Evolutionary conservation across 2,113 vertebrate species (phyloP), one percentile per base, ranked within the genome.

Genomic region (Chunga burmeisteri): DNA sequence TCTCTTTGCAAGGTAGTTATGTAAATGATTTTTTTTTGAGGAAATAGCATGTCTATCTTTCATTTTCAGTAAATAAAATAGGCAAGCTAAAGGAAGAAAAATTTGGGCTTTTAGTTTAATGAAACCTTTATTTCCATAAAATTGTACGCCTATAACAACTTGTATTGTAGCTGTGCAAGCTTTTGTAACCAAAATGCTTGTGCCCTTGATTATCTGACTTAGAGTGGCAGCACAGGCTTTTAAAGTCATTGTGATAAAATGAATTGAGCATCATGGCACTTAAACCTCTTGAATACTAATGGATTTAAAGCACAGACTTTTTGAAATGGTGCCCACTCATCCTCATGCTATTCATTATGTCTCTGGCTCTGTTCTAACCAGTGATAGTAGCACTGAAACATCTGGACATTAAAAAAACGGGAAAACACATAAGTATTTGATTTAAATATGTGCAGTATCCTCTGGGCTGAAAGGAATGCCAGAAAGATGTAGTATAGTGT

Each of bases 301-400:
- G 7, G 79, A 59, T 96, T 93, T 88, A 86, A 88, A 89, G 80
- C 68, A 75, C 18, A 75, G 72, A 47, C 44, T 52, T 84, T n/a
- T 78, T 95, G 77, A 95, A 94, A 74, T n/a, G 44, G 23, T 88
- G 72, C 92, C 88, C 47, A 67, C 72, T 88, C 82, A 66, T 90
- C 67, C 46, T 88, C 34, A 13, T 38, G 61, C 30, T 83, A 47
- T 86, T 90, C 72, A 71, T 81, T 4, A 6, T 86, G 13, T 32
- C 38, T 55, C 72, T 56, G 63, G 7, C 67, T 89, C 55, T 65
- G 19, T 65, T 91, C 67, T 47, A 78, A 86, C 19, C n/a, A 86
- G 49, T 82, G 87, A 73, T 3, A 71, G 42, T 5, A 78, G 15
- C 34, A 59, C 44, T 92, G 46, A 52, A 79, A 91, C 86, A 81